Base-by-base conservation (phyloP, 2,113 vertebrate species). In the Anolis carolinensis region DNA sequence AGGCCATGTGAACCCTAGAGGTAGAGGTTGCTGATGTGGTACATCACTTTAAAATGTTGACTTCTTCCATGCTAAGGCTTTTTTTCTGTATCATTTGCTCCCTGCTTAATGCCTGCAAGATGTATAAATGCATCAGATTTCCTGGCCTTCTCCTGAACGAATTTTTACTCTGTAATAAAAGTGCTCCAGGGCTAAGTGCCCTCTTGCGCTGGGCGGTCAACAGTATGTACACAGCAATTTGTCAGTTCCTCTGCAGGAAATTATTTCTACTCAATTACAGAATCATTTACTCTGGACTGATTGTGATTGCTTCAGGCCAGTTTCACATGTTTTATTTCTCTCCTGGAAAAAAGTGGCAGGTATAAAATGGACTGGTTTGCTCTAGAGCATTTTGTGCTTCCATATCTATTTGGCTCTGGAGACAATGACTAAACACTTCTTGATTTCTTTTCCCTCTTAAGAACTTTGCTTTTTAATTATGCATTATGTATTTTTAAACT, bases 221-320 rank as follows among this genome's bases (percentile, higher is more conserved):
- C 62, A 50, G 44, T 68, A 50, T 34, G 23, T 63, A 75, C 36
- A 65, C 18, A 73, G 70, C 34, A 63, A n/a, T 84, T 67, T 77
- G 73, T 34, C 62, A 77, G 62, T 50, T 84, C 62, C 44, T 77
- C 73, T 67, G 5, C 25, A 84, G 30, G 73, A 77, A 84, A 84
- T 77, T 48, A 84, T 62, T 84, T 59, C 59, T 67, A 34, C 83
- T 84, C 73, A 84, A 84, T 68, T 77, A 77, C 73, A 52, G n/a
- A 77, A 74, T 50, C 44, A 84, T 84, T 84, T 84, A 67, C n/a
- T 77, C n/a, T 76, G 44, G 73, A 68, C 44, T 65, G 83, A 84
- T 76, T 77, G 44, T 13, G 76, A 84, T 77, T 84, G 39, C 39
- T 84, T 34, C 27, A 68, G 83, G 39, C 44, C 62, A 77, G 44